phyloP scores from a whole-genome alignment of 2,797 vertebrate genomes.

The Helostoma temminkii region DNA sequence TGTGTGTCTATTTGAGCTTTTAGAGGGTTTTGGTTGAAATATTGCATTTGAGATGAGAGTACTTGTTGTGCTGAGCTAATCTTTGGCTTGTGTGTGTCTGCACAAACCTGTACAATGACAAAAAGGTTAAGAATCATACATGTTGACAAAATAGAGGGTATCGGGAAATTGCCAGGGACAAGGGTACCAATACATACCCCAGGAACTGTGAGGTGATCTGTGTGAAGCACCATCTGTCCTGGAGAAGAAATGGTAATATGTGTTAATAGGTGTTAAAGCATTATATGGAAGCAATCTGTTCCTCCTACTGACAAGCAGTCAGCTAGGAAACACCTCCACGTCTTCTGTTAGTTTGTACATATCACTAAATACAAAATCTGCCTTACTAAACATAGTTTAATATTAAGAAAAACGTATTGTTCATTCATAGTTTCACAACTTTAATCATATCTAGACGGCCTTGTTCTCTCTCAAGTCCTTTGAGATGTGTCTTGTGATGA shows the following conservation, averaged over 20 bases:
- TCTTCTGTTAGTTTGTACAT: not conserved
- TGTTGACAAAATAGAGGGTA: not conserved
- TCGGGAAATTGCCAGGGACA: not conserved
- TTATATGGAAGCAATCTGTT: constrained; percentile 28
- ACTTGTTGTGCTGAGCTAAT: no score
- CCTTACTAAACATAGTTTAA: not conserved
- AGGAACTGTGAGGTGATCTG: constrained; percentile 15
- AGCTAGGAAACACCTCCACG: constrained; percentile 5
- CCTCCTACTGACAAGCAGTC: constrained; percentile 8
- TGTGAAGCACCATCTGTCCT: constrained; percentile 44
- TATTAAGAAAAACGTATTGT: not conserved
- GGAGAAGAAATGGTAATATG: not conserved
- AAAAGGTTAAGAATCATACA: not conserved
- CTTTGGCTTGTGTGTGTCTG: not conserved
- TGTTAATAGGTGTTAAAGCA: constrained; percentile 25
- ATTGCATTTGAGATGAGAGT: no score
- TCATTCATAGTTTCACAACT: constrained; percentile 19
- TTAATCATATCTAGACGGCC: constrained; percentile 19
- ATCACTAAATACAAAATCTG: no score
- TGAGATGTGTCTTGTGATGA: constrained; percentile 27
- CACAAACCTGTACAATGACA: not conserved
- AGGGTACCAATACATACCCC: not conserved
- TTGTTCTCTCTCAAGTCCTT: constrained; percentile 30
- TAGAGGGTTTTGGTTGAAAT: no score
- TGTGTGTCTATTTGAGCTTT: no score